Percentiles rank a stretch among this genome's conserved stretches.
Evolutionary conservation across 2,113 vertebrate genomes (phyloP).

Genomic region (Eublepharis macularius): DNA sequence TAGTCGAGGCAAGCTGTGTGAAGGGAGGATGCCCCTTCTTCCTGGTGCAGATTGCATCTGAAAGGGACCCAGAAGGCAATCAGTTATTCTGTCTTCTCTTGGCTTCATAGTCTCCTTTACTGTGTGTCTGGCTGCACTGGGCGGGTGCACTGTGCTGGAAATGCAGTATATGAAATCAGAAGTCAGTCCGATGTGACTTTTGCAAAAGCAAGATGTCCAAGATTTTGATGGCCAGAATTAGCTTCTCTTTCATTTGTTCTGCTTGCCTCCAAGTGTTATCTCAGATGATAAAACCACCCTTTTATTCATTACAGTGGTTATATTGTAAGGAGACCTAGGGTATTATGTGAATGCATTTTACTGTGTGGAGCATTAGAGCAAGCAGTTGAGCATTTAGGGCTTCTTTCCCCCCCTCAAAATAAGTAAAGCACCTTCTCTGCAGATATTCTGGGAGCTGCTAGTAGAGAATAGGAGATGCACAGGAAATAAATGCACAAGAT

Average conservation of each 20-base stretch:
- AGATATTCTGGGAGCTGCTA: background rate
- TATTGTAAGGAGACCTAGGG: background rate
- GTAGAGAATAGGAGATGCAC: background rate
- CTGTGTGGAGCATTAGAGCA: background rate
- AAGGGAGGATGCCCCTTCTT: background rate
- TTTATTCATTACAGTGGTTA: background rate
- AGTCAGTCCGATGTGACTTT: background rate
- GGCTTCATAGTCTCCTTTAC: background rate
- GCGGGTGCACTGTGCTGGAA: background rate
- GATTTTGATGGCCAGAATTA: slow-evolving; percentile 2
- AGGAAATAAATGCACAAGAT: background rate
- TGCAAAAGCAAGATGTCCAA: slow-evolving; percentile 19
- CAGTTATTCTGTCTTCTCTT: background rate
- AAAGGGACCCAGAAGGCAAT: no score
- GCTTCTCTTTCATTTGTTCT: background rate
- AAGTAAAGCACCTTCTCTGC: background rate
- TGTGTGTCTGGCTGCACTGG: background rate
- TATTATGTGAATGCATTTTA: no score
- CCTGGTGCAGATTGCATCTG: background rate
- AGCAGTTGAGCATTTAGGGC: background rate
- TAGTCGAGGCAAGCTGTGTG: background rate
- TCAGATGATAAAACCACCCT: background rate
- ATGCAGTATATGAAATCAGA: background rate
- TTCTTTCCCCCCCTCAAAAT: background rate
- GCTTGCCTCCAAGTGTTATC: background rate